A percentile compares a stretch with the other conserved stretches of the same genome.
These are phyloP conservation scores for Neotoma lepida DNA, from an alignment of 2,113 vertebrate species.

Conservation along the genomic window DNA sequence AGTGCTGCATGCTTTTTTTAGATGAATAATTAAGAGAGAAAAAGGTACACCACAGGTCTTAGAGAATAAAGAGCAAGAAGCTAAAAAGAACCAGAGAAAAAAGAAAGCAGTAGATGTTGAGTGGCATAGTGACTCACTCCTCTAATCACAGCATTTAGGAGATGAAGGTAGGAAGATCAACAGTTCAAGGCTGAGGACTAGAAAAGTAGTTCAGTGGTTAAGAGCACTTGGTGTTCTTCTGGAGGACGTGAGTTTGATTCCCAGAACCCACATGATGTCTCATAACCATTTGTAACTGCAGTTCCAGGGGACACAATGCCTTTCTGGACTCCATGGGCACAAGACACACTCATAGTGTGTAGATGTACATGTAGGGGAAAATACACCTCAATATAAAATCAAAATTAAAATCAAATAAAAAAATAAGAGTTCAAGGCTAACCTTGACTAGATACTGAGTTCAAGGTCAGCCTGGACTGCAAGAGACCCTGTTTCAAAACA, in stretches of 20 bases:
- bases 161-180: neutral
- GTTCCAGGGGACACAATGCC: neutral
- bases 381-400: too few relatives aligned
- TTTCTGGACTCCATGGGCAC: neutral
- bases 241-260: neutral
- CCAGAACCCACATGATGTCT: neutral
- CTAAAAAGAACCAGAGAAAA: conserved; percentile 18
- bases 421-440: neutral
- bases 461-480: neutral
- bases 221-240: neutral
- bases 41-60: neutral
- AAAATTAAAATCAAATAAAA: neutral
- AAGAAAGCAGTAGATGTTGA: neutral
- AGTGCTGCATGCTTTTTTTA: neutral
- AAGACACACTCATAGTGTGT: neutral
- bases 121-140: neutral
- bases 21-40: neutral
- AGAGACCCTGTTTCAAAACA: neutral
- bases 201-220: neutral
- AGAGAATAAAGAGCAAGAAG: conserved; percentile 12
- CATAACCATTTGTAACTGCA: neutral
- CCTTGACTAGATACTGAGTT: neutral
- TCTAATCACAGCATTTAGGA: neutral
- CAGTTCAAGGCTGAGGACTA: neutral
- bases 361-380: neutral